Evolutionary conservation across 2,797 vertebrate species (phyloP).

Genomic region (Sebastes nivosus): DNA sequence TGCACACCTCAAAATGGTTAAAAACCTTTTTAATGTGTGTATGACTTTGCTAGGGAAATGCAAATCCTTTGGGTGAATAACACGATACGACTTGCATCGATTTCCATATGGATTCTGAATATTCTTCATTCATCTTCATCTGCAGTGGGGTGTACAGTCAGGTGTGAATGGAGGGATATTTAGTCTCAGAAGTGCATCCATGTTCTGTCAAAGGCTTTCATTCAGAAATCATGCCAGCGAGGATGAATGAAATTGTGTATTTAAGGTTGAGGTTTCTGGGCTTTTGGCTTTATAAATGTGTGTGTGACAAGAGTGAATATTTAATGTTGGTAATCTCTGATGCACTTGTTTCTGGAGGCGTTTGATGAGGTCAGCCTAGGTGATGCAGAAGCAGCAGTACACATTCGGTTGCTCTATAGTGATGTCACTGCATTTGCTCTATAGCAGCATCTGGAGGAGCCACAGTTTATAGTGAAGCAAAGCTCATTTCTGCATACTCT

Average conservation of each 20-base stretch:
- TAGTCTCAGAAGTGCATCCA: background rate
- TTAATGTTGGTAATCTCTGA: conserved; percentile 8
- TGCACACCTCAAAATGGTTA: background rate
- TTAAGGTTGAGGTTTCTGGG: background rate
- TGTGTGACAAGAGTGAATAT: conserved; percentile 24
- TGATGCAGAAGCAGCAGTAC: conserved; percentile 15
- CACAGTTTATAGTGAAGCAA: background rate
- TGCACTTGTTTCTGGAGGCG: conserved; percentile 14
- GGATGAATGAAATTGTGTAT: background rate
- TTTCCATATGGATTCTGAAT: background rate
- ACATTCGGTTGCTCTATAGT: background rate
- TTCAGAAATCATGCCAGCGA: background rate
- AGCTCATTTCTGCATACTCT: background rate
- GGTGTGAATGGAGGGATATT: background rate
- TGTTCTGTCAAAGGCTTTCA: background rate
- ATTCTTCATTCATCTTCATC: background rate
- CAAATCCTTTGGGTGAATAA: background rate
- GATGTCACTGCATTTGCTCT: conserved; percentile 18
- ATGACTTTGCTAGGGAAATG: background rate
- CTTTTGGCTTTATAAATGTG: background rate
- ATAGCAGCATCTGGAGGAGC: conserved; percentile 14
- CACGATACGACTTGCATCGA: background rate
- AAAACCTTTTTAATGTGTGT: background rate
- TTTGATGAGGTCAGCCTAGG: conserved; percentile 20
- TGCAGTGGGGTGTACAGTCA: background rate